Evolutionary conservation across 2,797 vertebrate genomes (phyloP), one percentile per base, ranked within the genome.

Genomic region (Sciaenops ocellatus): DNA sequence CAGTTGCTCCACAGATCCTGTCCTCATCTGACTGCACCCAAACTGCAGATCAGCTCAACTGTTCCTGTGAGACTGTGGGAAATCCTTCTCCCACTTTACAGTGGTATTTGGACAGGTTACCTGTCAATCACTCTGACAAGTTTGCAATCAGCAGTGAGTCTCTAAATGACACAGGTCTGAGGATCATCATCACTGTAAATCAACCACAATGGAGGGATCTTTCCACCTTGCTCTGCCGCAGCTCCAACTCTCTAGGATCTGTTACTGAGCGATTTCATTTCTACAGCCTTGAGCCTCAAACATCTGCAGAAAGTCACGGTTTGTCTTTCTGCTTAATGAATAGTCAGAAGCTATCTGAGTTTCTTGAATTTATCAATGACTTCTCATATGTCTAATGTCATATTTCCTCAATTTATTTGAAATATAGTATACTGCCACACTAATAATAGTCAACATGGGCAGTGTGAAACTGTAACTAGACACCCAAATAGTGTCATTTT

Each of bases 71-170:
- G 34, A 34, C 34, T 34, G 34, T 34, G 34, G 34, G 34, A 34
- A 8, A 34, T 34, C 34, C 34, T 34, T 7, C 34, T 47, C 86
- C 92, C 41, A 54, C 6, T 41, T 22, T 90, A 17, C 17, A 55
- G 5, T 93, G 91, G 90, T 59, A 17, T 76, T 69, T 90, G 80
- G 67, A 87, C 57, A 85, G 68, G n/a, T 42, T 28, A n/a, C 54
- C 11, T 7, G 57, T 90, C 44, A 38, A 12, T 69, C 18, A 51
- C 5, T 79, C 83, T 16, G 48, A 42, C 13, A 68, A 0, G 20
- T 3, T 28, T 42, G 0, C 16, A 38, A 57, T 80, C 52, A 82
- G 46, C 12, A 46, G 42, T 6, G 59, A 82, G 26, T 1, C 0
- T 59, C 16, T 59, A 15, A 75, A 65, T 52, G 54, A 1, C 48